A percentile compares a stretch with the other conserved stretches of the same genome.
Evolutionary conservation across 2,113 vertebrate genomes (phyloP).

Genomic region (Scolopax mira): DNA sequence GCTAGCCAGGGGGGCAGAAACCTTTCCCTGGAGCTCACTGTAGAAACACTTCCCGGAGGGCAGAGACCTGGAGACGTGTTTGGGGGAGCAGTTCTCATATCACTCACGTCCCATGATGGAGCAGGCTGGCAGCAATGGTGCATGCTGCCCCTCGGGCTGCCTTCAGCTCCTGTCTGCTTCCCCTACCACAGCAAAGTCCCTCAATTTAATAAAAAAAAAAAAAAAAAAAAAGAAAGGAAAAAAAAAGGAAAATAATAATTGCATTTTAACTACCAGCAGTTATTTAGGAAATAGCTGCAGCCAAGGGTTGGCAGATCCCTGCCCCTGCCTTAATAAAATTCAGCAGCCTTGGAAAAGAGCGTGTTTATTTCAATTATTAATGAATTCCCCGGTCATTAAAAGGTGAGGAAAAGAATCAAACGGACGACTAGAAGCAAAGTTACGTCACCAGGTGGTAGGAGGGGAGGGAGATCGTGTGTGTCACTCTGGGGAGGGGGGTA

Average conservation of each 20-base stretch:
- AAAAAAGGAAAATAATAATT: conserved; percentile 20
- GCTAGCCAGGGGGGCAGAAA: neutral
- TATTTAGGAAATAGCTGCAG: conserved; percentile 66
- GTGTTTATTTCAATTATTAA: conserved; percentile 74
- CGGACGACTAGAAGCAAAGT: neutral
- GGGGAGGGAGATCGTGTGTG: neutral
- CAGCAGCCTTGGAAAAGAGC: conserved; percentile 55
- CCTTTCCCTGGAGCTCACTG: neutral
- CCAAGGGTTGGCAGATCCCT: conserved; percentile 67
- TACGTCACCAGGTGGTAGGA: conserved; percentile 44
- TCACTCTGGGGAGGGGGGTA: neutral
- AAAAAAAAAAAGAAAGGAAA: neutral
- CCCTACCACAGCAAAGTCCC: neutral
- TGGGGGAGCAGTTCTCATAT: neutral
- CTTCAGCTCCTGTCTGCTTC: neutral
- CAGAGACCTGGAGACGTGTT: fast-evolving
- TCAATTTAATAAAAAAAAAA: neutral
- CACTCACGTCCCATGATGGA: fast-evolving
- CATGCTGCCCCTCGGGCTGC: neutral
- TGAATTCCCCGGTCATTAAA: conserved; percentile 70
- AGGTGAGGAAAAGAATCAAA: conserved; percentile 64
- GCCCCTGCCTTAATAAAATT: conserved; percentile 65
- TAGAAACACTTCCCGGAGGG: neutral
- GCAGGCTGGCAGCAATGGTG: neutral
- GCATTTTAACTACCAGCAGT: conserved; percentile 64